Evolutionary conservation across 1,140 invertebrate species (phyloP), one percentile per base, ranked within the genome.

Genomic region (Cydia splendana): DNA sequence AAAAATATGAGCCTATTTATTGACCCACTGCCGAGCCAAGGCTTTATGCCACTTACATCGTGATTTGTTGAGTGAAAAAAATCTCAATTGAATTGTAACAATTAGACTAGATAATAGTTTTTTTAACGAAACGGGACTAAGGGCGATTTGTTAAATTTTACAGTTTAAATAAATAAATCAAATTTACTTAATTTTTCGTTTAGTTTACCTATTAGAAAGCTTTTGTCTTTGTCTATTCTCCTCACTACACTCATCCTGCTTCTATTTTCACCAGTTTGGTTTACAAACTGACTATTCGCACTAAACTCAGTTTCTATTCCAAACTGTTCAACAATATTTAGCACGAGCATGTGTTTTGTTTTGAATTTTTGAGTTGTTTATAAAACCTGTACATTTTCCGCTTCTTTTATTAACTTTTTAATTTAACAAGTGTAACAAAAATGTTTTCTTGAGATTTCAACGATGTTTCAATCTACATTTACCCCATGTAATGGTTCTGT

Each of bases 141-240:
- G 53, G n/a, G 5, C 53, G 15, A 18, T 18, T 18, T 6, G n/a
- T 7, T 15, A 15, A n/a, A 51, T 51, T 53, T 18, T 18, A 57
- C 53, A 57, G 53, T 13, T 51, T 42, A 42, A 48, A 48, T 1
- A 15, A 48, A 48, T 48, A 48, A 13, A 13, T 48, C 2, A 15
- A 48, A 48, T 48, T 48, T 48, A 12, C 45, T 51, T 77, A 75
- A 65, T 76, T 18, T 69, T 34, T 80, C 65, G 34, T 75, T 78
- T 78, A 65, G 74, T 34, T 24, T 13, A 20, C 77, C 65, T 76
- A 76, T 62, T 81, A 80, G 77, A 76, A 79, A 82, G 81, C 82
- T 86, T 83, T 75, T 82, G 82, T 87, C 75, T 75, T 62, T 85
- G 81, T 84, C 75, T 78, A 65, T 9, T 82, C 80, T 79, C 80